A percentile compares a stretch with the other conserved stretches of the same genome.
Evolutionary conservation across 2,888 invertebrate species (phyloP).

Genomic region (Temnothorax unifasciatus): DNA sequence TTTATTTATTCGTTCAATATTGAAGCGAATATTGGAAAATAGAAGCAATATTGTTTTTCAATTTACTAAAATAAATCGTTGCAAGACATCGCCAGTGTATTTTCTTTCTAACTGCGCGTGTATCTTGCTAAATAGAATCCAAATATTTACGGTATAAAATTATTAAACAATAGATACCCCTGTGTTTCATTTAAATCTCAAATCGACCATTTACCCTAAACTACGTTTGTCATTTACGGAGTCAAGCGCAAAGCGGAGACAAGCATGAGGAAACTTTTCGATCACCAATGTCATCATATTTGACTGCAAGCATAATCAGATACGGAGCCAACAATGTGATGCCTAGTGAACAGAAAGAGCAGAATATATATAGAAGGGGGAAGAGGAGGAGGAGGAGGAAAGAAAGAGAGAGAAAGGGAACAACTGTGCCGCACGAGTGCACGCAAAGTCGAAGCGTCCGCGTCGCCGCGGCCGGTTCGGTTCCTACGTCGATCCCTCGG

Average conservation of each 20-base stretch:
- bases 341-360: neutral
- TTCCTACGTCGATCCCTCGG: slow-evolving; percentile 61
- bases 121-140: neutral
- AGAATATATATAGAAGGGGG: neutral
- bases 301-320: slow-evolving; percentile 42
- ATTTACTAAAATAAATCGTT: neutral
- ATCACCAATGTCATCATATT: slow-evolving; percentile 16
- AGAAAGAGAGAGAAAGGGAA: neutral
- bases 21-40: neutral
- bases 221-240: neutral
- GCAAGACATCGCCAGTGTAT: neutral
- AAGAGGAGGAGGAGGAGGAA: neutral
- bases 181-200: neutral
- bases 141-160: neutral
- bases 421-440: slow-evolving; percentile 61
- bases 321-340: slow-evolving; percentile 21
- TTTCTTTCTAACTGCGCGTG: neutral
- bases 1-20: neutral
- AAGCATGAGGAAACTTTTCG: neutral
- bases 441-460: slow-evolving; percentile 59
- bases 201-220: neutral
- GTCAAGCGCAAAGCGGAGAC: neutral
- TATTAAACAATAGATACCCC: neutral
- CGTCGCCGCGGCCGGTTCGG: slow-evolving; percentile 50
- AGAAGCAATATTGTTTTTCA: neutral